These are phyloP conservation scores for Psix sp. DNA, from an alignment of 1,140 invertebrate species.

Conservation along the genomic window DNA sequence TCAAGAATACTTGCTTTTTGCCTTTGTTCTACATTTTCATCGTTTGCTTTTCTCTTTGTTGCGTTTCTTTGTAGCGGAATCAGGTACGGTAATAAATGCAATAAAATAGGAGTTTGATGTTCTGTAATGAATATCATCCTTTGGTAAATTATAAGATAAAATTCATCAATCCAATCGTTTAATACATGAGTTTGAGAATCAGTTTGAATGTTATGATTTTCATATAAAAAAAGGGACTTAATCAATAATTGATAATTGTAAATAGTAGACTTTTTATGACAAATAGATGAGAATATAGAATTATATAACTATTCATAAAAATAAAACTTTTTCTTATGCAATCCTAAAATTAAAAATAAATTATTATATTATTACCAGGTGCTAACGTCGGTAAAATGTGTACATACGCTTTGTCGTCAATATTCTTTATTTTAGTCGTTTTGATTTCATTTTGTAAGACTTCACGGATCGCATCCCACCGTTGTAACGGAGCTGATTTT, in stretches of 20 bases:
- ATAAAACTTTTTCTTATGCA: too few species aligned
- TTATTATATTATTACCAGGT: too few species aligned
- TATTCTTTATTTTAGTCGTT: not conserved
- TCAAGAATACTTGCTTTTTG: conserved; percentile 7
- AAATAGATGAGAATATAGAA: too few species aligned
- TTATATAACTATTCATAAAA: too few species aligned
- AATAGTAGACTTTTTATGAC: too few species aligned
- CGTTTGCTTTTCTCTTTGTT: conserved; percentile 6
- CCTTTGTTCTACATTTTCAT: not conserved
- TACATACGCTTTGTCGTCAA: conserved; percentile 1
- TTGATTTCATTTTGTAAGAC: conserved; percentile 1
- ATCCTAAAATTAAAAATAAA: too few species aligned
- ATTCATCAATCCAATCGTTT: too few species aligned
- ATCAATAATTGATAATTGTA: too few species aligned
- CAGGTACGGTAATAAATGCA: conserved; percentile 1
- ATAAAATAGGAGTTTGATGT: conserved; percentile 2
- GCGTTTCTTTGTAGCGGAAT: not conserved
- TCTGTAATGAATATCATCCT: conserved; percentile 3
- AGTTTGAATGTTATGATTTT: too few species aligned
- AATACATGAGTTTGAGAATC: too few species aligned
- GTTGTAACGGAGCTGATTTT: not conserved
- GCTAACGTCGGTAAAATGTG: not conserved
- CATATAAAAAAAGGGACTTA: too few species aligned
- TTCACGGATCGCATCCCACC: not conserved
- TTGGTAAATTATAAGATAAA: too few species aligned